Evolutionary conservation across 2,797 vertebrate species (phyloP).

Genomic region (Trematomus bernacchii): DNA sequence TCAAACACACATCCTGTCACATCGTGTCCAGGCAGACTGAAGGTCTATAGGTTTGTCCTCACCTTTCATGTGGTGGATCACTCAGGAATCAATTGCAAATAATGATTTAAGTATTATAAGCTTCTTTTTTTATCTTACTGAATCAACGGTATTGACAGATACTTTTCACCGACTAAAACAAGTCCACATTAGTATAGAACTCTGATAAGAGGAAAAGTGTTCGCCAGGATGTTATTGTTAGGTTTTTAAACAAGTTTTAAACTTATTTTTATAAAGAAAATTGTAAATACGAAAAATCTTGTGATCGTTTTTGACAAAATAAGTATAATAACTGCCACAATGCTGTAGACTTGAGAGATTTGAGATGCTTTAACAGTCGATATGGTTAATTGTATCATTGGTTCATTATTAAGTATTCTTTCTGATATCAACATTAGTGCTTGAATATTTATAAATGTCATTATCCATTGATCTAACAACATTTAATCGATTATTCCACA

Average conservation of each 20-base stretch:
- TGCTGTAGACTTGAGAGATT: background rate
- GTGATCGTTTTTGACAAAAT: background rate
- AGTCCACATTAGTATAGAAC: no score
- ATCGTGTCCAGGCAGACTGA: slow-evolving; percentile 1
- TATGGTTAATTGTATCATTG: background rate
- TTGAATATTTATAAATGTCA: background rate
- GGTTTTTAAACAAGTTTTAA: no score
- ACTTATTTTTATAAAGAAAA: no score
- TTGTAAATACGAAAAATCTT: no score
- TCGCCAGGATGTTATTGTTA: no score
- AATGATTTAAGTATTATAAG: background rate
- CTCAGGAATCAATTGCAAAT: background rate
- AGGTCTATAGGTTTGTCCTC: background rate
- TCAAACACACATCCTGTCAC: slow-evolving; percentile 21
- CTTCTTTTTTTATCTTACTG: background rate
- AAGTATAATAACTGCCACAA: background rate
- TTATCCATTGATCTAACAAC: background rate
- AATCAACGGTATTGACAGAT: background rate
- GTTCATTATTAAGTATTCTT: background rate
- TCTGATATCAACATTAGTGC: background rate
- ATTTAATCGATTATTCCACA: background rate
- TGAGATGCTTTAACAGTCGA: background rate
- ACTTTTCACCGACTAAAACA: background rate
- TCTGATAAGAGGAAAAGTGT: no score
- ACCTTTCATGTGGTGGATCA: background rate